Base-by-base conservation (phyloP, 2,113 vertebrate species). In the Hipposideros armiger region DNA sequence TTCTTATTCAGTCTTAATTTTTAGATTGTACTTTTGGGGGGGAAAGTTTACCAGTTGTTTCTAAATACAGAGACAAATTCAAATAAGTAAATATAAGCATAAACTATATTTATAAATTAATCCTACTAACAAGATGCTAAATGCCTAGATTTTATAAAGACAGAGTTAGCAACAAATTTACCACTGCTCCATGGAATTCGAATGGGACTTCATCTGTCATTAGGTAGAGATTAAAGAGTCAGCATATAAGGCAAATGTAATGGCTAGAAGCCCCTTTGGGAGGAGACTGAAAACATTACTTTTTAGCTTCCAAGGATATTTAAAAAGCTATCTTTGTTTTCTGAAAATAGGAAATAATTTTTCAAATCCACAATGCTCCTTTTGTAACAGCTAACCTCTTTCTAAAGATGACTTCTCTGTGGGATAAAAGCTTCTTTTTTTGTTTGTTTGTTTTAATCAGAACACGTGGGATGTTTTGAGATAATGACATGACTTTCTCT, bases 331-430 rank as follows among this genome's bases (percentile, higher is more conserved):
- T 74, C 62, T 80, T 95, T 94, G 30, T 86, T 90, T 95, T 73
- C 83, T 62, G 20, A 95, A 96, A 94, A 67, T 62, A 22, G n/a
- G 40, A 94, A 88, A 72, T 60, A 3, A 90, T 62, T 74, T 95
- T 97, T 90, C 28, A 89, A 22, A 92, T 67, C 60, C 76, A 58
- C 26, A 93, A 67, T 81, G 36, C 26, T 88, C 24, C 80, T 47
- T 28, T 97, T 96, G 47, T 91, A 96, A 87, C 42, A 94, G 47
- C 19, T 78, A 88, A 42, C 3, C 11, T 94, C 58, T 87, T 93
- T 97, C 50, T 60, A 76, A 90, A 82, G 22, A 90, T 56, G 72
- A 62, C 14, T 81, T 82, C 69, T 96, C 28, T 81, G 30, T 40
- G 24, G n/a, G 42, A 80, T 93, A 78, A 84, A 76, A 77, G 22